A percentile compares a stretch with the other conserved stretches of the same genome.
phyloP scores from a whole-genome alignment of 37 sponge, comb jelly and placozoan species.

The Lycopodina hypogea region DNA sequence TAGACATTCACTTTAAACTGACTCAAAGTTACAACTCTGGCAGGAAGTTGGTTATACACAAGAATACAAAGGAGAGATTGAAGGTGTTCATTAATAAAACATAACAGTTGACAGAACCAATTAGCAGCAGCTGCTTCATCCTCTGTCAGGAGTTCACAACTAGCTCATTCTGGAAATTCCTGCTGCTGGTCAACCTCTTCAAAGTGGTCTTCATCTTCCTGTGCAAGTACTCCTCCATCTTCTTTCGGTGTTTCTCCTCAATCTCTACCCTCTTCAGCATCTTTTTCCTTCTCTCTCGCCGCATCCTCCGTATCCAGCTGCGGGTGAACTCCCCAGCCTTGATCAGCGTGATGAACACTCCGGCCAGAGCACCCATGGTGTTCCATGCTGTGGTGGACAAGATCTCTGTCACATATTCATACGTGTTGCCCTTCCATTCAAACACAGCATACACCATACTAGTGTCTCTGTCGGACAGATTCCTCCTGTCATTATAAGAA shows the following conservation, averaged over 20 bases:
- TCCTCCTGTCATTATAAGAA: conserved; percentile 18
- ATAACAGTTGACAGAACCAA: too few species aligned
- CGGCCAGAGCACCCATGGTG: conserved; percentile 46
- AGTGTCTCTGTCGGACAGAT: neutral
- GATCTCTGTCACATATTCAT: conserved; percentile 35
- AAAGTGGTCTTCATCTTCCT: conserved; percentile 1
- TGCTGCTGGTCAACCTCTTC: conserved; percentile 4
- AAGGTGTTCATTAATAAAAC: too few species aligned
- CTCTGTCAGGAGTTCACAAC: too few species aligned
- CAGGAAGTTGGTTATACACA: too few species aligned
- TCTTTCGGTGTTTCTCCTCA: conserved; percentile 13
- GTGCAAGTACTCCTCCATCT: conserved; percentile 15
- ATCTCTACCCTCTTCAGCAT: conserved; percentile 28
- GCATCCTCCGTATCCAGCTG: conserved; percentile 32
- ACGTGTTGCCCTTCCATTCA: conserved; percentile 44
- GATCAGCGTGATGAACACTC: conserved; percentile 50
- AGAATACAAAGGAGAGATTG: too few species aligned
- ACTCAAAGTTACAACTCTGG: too few species aligned
- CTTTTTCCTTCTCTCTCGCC: conserved; percentile 35
- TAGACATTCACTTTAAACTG: too few species aligned
- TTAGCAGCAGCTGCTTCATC: too few species aligned
- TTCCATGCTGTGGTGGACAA: conserved; percentile 46
- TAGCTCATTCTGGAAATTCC: too few species aligned
- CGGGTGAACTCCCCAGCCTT: conserved; percentile 42
- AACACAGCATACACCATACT: conserved; percentile 28